A percentile compares a stretch with the other conserved stretches of the same genome.
These are phyloP conservation scores for Bruchidius siliquastri DNA, from an alignment of 2,888 invertebrate species.

Conservation along the genomic window DNA sequence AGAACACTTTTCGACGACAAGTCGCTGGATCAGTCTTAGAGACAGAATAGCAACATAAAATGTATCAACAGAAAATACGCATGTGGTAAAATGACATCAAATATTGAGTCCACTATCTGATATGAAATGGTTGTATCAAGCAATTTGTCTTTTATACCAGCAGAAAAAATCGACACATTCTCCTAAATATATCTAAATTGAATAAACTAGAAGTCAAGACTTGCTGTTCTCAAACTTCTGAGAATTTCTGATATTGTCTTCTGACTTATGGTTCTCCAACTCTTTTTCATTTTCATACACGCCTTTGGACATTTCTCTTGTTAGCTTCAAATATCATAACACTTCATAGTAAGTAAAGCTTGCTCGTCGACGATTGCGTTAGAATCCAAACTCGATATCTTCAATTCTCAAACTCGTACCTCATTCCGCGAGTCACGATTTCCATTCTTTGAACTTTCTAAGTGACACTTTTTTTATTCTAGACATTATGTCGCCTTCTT, in stretches of 20 bases:
- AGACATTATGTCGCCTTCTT: slow-evolving; percentile 65
- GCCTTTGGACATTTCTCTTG: neutral
- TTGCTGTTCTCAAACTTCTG: neutral
- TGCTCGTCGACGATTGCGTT: neutral
- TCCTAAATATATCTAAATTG: neutral
- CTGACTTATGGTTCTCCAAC: neutral
- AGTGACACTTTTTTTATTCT: slow-evolving; percentile 76
- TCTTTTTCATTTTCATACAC: neutral
- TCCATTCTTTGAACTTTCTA: slow-evolving; percentile 74
- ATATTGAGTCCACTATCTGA: neutral
- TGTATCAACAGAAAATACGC: neutral
- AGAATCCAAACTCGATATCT: neutral
- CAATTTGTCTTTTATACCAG: neutral
- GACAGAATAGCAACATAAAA: neutral
- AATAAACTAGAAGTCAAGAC: neutral
- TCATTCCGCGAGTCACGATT: slow-evolving; percentile 57
- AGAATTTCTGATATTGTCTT: neutral
- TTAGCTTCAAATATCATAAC: neutral
- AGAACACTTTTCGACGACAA: too few species aligned
- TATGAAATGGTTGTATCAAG: neutral
- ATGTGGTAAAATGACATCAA: neutral
- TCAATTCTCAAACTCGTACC: neutral
- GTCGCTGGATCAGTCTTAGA: neutral
- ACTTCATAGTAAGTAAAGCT: neutral
- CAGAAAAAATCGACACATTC: neutral